Percentiles rank a stretch among this genome's conserved stretches.
These are phyloP conservation scores for Agrotis puta DNA, from an alignment of 2,888 invertebrate species.

Conservation along the genomic window DNA sequence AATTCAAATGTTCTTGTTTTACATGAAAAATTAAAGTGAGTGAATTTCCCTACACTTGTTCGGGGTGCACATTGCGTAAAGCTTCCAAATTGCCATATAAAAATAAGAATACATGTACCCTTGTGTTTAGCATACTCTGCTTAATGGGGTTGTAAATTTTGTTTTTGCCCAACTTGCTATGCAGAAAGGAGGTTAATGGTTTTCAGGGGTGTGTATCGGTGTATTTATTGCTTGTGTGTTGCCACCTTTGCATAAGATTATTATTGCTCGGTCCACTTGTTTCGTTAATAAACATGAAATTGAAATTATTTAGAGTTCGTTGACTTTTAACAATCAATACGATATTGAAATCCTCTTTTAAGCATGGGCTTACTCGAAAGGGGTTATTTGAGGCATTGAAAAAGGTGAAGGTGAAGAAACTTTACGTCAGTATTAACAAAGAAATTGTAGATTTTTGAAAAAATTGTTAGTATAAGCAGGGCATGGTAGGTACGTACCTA, in stretches of 20 bases:
- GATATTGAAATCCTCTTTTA: not conserved
- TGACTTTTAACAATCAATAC: too few relatives aligned
- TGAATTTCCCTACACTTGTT: constrained; percentile 8
- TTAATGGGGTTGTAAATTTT: constrained; percentile 59
- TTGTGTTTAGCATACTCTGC: constrained; percentile 35
- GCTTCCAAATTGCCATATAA: constrained; percentile 32
- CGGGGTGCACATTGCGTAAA: constrained; percentile 26
- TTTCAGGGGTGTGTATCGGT: constrained; percentile 38
- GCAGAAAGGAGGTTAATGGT: constrained; percentile 55
- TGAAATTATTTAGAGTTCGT: too few relatives aligned
- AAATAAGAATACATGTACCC: constrained; percentile 37
- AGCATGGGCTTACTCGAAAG: not conserved
- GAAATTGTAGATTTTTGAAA: too few relatives aligned
- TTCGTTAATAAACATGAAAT: not conserved
- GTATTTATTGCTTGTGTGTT: constrained; percentile 44
- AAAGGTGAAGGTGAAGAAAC: too few relatives aligned
- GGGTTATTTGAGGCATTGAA: too few relatives aligned
- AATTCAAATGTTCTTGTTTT: not conserved
- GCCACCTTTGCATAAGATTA: constrained; percentile 17
- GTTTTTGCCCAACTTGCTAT: constrained; percentile 49
- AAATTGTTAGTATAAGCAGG: too few relatives aligned
- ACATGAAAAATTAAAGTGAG: constrained; percentile 22
- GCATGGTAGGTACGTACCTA: too few relatives aligned
- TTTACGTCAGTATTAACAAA: too few relatives aligned
- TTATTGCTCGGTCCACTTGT: not conserved